Base-by-base conservation (phyloP, 2,888 invertebrate genomes). In the Willowsia nigromaculata region DNA sequence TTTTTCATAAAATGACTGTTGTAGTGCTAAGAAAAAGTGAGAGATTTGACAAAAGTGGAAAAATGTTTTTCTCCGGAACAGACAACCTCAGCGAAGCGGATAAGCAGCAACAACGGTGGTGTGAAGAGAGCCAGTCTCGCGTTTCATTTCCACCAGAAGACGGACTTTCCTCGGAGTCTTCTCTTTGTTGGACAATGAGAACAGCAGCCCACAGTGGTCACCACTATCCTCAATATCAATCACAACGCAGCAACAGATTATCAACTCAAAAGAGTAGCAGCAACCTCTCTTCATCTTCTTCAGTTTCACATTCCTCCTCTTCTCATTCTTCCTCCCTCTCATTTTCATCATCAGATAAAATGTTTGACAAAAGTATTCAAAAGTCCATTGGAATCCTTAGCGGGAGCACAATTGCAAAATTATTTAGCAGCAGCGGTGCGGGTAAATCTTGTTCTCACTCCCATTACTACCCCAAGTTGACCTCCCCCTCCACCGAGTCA, bases 141-240 rank as follows among this genome's bases (percentile, higher is more conserved):
- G 22, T 59, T 59, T 59, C 59, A 59, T 59, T 59, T 59, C 27
- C 59, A 43, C 22, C 74, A 82, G 59, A 88, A 89, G 47, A 65
- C 84, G 15, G 22, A 78, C 18, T 89, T 89, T 47, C 89, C 84
- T 22, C 76, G 89, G 43, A 89, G 89, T 78, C 78, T 89, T 11
- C 53, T 84, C 5, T 89, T 89, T 68, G 89, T 89, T 27, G 84
- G 83, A 85, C 89, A 89, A 89, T 89, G 85, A 89, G 80, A 40
- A 47, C 40, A 56, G 0, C 25, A n/a, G n/a, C n/a, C n/a, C n/a
- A n/a, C n/a, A n/a, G n/a, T 62, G 47, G 76, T 18, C 27, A 43
- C 40, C n/a, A 56, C 59, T n/a, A 11, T 37, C 68, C n/a, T n/a
- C n/a, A 18, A 5, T 37, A 27, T 62, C 62, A 30, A 15, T 59